Evolutionary conservation across 30 jellyfish, hydroid and myxozoan genomes (phyloP).

Genomic region (Turritopsis dohrnii): DNA sequence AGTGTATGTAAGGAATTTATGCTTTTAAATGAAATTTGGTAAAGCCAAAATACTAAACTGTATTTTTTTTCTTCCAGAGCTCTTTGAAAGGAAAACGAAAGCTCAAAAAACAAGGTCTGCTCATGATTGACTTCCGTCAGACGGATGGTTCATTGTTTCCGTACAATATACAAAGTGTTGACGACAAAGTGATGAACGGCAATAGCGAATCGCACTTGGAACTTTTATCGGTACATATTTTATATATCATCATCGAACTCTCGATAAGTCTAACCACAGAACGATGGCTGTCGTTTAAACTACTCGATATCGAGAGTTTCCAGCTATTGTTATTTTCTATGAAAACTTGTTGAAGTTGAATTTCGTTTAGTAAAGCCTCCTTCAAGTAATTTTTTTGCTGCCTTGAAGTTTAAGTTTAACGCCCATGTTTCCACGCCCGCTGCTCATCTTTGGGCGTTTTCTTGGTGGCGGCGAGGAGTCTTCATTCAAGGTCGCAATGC

Average conservation of each 20-base stretch:
- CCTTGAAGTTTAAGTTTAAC: too few relatives aligned
- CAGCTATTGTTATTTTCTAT: not conserved
- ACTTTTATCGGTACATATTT: not conserved
- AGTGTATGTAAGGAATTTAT: too few relatives aligned
- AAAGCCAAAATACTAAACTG: not conserved
- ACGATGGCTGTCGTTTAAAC: not conserved
- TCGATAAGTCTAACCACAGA: not conserved
- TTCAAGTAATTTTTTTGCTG: too few relatives aligned
- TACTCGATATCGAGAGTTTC: not conserved
- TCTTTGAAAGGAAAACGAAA: not conserved
- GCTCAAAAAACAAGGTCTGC: not conserved
- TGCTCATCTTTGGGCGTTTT: too few relatives aligned
- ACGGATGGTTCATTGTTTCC: conserved; percentile 12
- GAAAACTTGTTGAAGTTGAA: too few relatives aligned
- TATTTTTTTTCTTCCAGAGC: not conserved
- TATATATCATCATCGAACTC: not conserved
- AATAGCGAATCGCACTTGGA: not conserved
- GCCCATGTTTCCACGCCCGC: too few relatives aligned
- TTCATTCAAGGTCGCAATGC: too few relatives aligned
- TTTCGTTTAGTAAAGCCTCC: too few relatives aligned
- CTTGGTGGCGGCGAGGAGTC: too few relatives aligned
- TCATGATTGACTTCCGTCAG: conserved; percentile 16
- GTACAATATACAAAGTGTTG: not conserved
- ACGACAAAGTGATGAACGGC: conserved; percentile 20
- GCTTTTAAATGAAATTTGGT: too few relatives aligned